Percentiles rank a stretch among this genome's conserved stretches.
These are phyloP conservation scores for Hypotaenidia okinawae DNA, from an alignment of 2,797 vertebrate genomes.

Conservation along the genomic window DNA sequence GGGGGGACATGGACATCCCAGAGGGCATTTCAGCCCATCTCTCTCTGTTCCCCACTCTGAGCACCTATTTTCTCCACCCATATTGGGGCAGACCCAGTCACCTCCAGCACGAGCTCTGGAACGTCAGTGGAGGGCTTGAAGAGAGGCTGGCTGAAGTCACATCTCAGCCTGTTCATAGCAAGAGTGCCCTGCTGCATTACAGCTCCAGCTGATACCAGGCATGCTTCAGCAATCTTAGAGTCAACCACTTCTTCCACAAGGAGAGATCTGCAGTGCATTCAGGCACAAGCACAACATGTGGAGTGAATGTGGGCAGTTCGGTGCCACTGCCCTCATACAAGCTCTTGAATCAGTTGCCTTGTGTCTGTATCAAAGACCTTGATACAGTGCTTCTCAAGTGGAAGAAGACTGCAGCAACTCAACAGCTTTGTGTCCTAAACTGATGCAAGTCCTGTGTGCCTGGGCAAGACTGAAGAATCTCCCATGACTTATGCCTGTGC, in stretches of 20 bases:
- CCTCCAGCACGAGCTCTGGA: background rate
- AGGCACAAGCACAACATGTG: background rate
- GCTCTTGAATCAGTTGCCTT: background rate
- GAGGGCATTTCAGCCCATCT: background rate
- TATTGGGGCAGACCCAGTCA: background rate
- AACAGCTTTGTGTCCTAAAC: background rate
- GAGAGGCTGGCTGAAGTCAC: background rate
- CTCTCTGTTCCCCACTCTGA: background rate
- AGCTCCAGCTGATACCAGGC: background rate
- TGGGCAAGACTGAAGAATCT: background rate
- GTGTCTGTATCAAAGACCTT: background rate
- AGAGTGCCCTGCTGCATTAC: background rate
- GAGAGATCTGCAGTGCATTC: background rate
- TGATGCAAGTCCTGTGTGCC: background rate
- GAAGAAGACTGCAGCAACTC: background rate
- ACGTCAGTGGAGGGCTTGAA: background rate
- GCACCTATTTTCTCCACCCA: accelerated
- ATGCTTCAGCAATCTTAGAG: background rate
- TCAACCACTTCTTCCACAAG: background rate
- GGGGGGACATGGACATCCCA: background rate
- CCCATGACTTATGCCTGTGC: background rate
- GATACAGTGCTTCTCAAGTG: background rate
- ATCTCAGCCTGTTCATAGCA: background rate
- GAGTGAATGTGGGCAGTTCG: background rate
- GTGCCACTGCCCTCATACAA: accelerated